Evolutionary conservation across 2,797 vertebrate genomes (phyloP), one percentile per base, ranked within the genome.

Genomic region (Mus spretus): DNA sequence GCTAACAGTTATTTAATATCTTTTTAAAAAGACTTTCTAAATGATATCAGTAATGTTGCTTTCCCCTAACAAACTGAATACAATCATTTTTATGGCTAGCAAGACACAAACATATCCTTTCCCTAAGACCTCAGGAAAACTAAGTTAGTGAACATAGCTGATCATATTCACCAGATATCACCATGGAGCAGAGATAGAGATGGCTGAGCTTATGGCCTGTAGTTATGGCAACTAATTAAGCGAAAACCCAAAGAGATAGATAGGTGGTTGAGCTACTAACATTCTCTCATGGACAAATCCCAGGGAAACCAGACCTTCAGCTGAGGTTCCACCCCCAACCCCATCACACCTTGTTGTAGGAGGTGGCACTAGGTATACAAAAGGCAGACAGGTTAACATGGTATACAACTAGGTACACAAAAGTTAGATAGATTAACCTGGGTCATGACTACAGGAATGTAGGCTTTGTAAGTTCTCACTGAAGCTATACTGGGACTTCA

Each of bases 21-120:
- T 77, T 96, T 95, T 91, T 6, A 12, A 19, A 90, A 96, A 65
- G 40, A 47, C 6, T 12, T 79, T 72, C 47, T 75, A 82, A 90
- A 44, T 5, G 79, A 0, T 61, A 47, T 61, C 13, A 79, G 17
- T 86, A 74, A 78, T 57, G 3, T 78, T 31, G 77, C n/a, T 83
- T 83, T 82, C 61, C 61, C n/a, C 34, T 40, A 90, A 55, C 9
- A 84, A 91, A 90, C 37, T 75, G 10, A 93, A 14, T 31, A 20
- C 65, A 92, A 65, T 8, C 61, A 53, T 85, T 31, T 8, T 22
- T 70, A 14, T 9, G 24, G 4, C 13, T 65, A 8, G 2, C 37
- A 67, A 92, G 40, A 61, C 9, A 61, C 24, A 93, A 44, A 53
- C 40, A 65, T 72, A 19, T 65, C 31, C 87, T 26, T 80, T 93